Evolutionary conservation across 2,797 vertebrate genomes (phyloP), one percentile per base, ranked within the genome.

Genomic region (Gallirallus australis): DNA sequence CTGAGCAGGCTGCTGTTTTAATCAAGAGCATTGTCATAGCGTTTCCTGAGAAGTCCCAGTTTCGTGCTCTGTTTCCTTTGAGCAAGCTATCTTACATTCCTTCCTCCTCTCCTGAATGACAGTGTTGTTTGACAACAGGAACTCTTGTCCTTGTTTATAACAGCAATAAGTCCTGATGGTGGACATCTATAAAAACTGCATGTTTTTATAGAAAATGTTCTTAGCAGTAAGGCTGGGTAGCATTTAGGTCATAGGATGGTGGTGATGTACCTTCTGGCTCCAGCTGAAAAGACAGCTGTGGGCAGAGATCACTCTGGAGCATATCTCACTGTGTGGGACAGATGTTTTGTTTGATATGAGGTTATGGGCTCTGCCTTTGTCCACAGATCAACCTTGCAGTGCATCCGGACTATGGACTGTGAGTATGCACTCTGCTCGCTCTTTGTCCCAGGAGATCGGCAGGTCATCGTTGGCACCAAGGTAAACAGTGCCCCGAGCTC

Each of bases 361-460:
- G 15, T 70, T 79, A 60, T 70, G 50, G 21, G 30, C n/a, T 81
- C 35, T 91, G 33, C 56, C 86, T 69, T 27, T 86, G 64, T 64
- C 53, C 24, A 2, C 95, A 99, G 99, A 93, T 98, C 98, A 0
- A 99, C 99, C 1, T 98, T 99, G 96, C 99, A 99, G 97, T 99
- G 99, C 93, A 98, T 99, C 78, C 98, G 99, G 25, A 99, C 99
- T 0, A 99, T 99, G 99, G 97, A 97, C 15, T 99, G 99, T 12
- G 99, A 99, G 7, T 99, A 99, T 1, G 98, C 99, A 0, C 99
- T 99, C 47, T 99, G 99, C 97, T 99, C 99, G 0, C 97, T 99
- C 57, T 99, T 99, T 15, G 99, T 99, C 19, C 99, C 99, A 0
- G 99, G 99, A 86, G 99, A 99, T 95, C 96, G 99, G 68, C 99